Percentiles rank a stretch among this genome's conserved stretches.
Conservation (phyloP, 2,113 vertebrate species). For the Gavia stellata region DNA sequence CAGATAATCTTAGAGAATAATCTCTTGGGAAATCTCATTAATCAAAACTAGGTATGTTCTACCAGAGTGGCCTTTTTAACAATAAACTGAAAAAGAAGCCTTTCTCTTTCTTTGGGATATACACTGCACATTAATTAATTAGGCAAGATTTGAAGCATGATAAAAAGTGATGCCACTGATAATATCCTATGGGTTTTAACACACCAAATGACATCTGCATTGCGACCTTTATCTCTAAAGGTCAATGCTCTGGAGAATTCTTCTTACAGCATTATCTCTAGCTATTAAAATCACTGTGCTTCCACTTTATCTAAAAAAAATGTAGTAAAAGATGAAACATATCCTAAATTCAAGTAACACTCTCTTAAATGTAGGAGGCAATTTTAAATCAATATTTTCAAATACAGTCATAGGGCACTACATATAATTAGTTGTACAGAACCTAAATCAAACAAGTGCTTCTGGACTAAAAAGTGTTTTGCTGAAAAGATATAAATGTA, state of each 20-base stretch:
- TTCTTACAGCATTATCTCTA: background rate
- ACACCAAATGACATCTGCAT: background rate
- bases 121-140: background rate
- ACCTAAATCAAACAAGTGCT: background rate
- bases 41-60: background rate
- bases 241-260: background rate
- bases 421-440: background rate
- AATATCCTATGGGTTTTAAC: background rate
- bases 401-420: background rate
- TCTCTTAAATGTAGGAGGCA: background rate
- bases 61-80: background rate
- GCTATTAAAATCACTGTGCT: background rate
- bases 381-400: conserved; percentile 27
- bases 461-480: background rate
- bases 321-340: background rate
- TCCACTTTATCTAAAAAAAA: background rate
- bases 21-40: background rate
- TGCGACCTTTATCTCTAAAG: background rate
- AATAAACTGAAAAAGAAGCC: background rate
- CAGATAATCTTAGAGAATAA: background rate
- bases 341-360: background rate
- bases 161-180: background rate
- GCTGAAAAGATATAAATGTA: background rate
- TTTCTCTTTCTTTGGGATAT: background rate
- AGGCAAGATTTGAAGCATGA: background rate